phyloP scores from a whole-genome alignment of 2,888 invertebrate species.

The Hedya salicella region DNA sequence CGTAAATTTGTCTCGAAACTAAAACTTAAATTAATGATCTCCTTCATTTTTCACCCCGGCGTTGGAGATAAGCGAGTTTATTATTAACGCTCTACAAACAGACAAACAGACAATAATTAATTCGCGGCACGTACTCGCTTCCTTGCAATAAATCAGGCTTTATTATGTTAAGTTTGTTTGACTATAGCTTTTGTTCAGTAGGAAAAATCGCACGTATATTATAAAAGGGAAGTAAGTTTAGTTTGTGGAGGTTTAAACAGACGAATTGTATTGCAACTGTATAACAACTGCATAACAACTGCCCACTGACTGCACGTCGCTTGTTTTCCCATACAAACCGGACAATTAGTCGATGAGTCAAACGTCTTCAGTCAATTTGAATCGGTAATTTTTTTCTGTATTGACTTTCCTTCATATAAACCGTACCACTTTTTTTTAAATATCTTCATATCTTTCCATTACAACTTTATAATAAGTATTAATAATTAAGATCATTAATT shows the following conservation, averaged over 20 bases:
- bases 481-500: no score
- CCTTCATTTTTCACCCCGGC: constrained; percentile 27
- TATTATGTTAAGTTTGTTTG: constrained; percentile 25
- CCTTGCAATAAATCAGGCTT: constrained; percentile 21
- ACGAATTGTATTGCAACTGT: no score
- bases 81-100: constrained; percentile 36
- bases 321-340: no score
- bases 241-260: not conserved
- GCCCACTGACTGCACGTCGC: no score
- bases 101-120: constrained; percentile 41
- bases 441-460: no score
- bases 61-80: constrained; percentile 27
- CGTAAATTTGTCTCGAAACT: constrained; percentile 37
- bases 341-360: no score
- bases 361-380: no score
- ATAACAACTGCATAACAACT: no score
- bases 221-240: not conserved
- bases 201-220: not conserved
- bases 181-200: constrained; percentile 11
- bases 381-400: no score
- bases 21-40: constrained; percentile 34
- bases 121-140: constrained; percentile 35
- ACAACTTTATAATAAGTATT: no score
- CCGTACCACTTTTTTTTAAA: no score
- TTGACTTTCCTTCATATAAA: no score